Conservation (phyloP, 2,113 vertebrate species). For the Irena cyanogastra region DNA sequence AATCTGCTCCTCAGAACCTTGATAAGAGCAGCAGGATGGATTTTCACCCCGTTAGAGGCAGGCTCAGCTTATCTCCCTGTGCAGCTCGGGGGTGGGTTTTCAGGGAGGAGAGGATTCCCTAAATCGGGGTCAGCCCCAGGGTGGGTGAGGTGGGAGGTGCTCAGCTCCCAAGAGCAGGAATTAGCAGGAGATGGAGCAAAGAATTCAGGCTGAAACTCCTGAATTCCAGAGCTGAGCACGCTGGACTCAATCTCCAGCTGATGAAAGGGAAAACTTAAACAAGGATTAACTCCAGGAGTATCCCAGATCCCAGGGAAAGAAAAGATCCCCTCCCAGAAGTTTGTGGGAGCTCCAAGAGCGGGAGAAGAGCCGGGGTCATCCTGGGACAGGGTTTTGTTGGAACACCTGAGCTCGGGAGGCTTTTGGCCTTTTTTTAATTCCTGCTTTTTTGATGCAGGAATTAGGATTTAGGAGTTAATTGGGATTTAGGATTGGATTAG, state of each 20-base stretch:
- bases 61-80: accelerated
- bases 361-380: neutral
- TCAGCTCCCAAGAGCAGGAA: neutral
- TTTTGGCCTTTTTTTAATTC: no score
- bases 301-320: neutral
- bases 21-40: neutral
- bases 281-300: neutral
- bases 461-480: neutral
- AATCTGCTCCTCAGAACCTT: neutral
- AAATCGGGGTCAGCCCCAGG: neutral
- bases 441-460: no score
- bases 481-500: neutral
- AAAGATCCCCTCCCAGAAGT: no score
- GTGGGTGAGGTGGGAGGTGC: neutral
- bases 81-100: neutral
- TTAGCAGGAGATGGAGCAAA: neutral
- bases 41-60: neutral
- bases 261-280: neutral
- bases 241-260: accelerated
- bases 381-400: neutral
- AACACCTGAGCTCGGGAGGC: neutral
- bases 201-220: accelerated
- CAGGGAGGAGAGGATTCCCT: neutral
- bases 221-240: neutral
- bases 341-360: neutral